A percentile compares a stretch with the other conserved stretches of the same genome.
phyloP scores from a whole-genome alignment of 2,888 invertebrate species.

The Tipula lateralis region DNA sequence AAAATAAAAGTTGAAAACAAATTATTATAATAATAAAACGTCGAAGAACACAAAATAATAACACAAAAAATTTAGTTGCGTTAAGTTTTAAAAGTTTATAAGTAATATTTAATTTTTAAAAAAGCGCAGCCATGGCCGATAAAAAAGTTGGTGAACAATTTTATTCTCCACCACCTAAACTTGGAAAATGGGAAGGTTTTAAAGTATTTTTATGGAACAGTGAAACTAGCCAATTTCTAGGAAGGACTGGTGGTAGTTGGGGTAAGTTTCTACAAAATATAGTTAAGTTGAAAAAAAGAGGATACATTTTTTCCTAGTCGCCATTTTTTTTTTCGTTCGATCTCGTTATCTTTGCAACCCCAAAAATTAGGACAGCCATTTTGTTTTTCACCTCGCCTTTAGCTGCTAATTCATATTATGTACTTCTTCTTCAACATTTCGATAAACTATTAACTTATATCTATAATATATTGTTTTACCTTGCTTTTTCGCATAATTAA shows the following conservation, averaged over 20 bases:
- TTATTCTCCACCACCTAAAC: constrained; percentile 73
- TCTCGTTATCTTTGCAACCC: not conserved
- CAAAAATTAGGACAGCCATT: not conserved
- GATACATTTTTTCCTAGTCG: not conserved
- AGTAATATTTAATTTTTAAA: constrained; percentile 32
- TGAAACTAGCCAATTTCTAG: constrained; percentile 86
- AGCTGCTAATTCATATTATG: not conserved
- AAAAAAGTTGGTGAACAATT: constrained; percentile 72
- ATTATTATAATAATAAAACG: constrained; percentile 37
- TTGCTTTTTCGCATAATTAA: too few relatives aligned
- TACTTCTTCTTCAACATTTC: not conserved
- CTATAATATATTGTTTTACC: too few relatives aligned
- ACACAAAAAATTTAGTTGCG: constrained; percentile 31
- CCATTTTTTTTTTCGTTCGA: constrained; percentile 13
- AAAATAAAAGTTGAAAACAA: constrained; percentile 30
- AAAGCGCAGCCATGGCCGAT: constrained; percentile 59
- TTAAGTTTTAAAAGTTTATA: constrained; percentile 26
- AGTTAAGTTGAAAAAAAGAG: not conserved
- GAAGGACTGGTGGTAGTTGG: constrained; percentile 90
- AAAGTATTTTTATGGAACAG: constrained; percentile 85
- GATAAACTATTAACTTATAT: too few relatives aligned
- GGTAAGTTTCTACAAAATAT: constrained; percentile 62
- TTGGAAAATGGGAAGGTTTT: constrained; percentile 81
- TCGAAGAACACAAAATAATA: constrained; percentile 30
- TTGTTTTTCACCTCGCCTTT: constrained; percentile 28